Evolutionary conservation across 2,113 vertebrate species (phyloP).

Genomic region (Cochlearius cochlearius): DNA sequence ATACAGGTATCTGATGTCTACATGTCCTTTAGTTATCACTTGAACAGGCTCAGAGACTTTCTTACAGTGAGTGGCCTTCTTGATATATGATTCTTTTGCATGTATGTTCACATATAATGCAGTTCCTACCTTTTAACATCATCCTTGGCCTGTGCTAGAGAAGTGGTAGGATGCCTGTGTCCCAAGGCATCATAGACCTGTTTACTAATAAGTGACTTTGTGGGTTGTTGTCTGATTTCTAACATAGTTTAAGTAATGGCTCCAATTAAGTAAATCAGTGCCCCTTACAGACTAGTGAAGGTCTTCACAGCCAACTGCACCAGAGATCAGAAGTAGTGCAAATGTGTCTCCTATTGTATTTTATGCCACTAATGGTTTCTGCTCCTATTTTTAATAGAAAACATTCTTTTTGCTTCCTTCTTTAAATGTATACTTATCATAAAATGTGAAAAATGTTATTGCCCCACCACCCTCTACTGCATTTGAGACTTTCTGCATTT

Average conservation of each 20-base stretch:
- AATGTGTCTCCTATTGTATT: conserved; percentile 67
- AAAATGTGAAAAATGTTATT: conserved; percentile 45
- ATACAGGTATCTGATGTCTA: not conserved
- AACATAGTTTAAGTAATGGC: conserved; percentile 34
- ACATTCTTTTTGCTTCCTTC: conserved; percentile 41
- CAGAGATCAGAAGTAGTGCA: conserved; percentile 43
- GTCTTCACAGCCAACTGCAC: conserved; percentile 24
- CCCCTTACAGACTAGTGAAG: conserved; percentile 23
- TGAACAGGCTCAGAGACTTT: not conserved
- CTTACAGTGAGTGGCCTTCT: not conserved
- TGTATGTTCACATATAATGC: not conserved
- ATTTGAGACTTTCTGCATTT: conserved; percentile 7
- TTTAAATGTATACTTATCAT: conserved; percentile 33
- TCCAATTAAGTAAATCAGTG: conserved; percentile 31
- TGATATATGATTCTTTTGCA: not conserved
- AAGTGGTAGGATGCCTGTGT: not conserved
- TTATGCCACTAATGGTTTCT: conserved; percentile 53
- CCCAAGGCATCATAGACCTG: not conserved
- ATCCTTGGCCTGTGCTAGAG: not conserved
- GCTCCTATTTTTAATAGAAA: conserved; percentile 65
- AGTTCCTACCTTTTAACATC: not conserved
- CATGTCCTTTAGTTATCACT: not conserved
- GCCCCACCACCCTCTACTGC: not conserved
- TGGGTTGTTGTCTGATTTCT: conserved; percentile 30
- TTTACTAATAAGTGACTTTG: conserved; percentile 4